These are phyloP conservation scores for Diarsia rubi DNA, from an alignment of 2,888 invertebrate species.

Conservation along the genomic window DNA sequence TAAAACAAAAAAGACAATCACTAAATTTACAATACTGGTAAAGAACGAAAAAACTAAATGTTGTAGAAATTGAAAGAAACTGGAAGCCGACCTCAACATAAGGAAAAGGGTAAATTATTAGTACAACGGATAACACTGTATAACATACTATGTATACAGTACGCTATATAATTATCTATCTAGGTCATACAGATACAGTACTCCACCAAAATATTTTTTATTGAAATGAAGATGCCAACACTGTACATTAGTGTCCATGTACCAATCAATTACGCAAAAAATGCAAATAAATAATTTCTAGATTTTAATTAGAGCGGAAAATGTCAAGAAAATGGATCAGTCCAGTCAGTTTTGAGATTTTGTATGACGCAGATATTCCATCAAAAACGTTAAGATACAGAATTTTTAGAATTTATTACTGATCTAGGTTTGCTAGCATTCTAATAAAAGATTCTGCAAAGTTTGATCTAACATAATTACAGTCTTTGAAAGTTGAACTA, in stretches of 20 bases:
- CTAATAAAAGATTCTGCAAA: too few relatives aligned
- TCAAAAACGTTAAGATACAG: background rate
- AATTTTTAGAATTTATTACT: background rate
- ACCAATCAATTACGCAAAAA: slow-evolving; percentile 41
- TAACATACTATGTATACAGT: background rate
- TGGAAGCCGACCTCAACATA: background rate
- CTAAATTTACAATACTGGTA: background rate
- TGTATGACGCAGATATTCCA: slow-evolving; percentile 4
- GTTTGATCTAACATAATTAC: too few relatives aligned
- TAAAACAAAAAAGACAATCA: background rate
- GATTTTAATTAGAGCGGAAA: slow-evolving; percentile 50
- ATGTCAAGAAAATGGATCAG: slow-evolving; percentile 42
- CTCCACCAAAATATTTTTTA: background rate
- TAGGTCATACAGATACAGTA: background rate
- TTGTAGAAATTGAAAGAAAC: background rate
- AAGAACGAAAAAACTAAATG: too few relatives aligned
- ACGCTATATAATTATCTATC: background rate
- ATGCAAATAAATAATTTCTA: slow-evolving; percentile 24
- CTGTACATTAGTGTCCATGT: slow-evolving; percentile 42
- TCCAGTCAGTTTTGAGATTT: slow-evolving; percentile 28
- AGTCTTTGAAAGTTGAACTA: too few relatives aligned
- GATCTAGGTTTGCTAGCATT: background rate
- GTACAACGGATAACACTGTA: background rate
- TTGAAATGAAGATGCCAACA: slow-evolving; percentile 19
- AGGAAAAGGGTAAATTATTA: background rate